Percentiles rank a stretch among this genome's conserved stretches.
These are phyloP conservation scores for Diabrotica undecimpunctata DNA, from an alignment of 1,140 invertebrate genomes.

Conservation along the genomic window DNA sequence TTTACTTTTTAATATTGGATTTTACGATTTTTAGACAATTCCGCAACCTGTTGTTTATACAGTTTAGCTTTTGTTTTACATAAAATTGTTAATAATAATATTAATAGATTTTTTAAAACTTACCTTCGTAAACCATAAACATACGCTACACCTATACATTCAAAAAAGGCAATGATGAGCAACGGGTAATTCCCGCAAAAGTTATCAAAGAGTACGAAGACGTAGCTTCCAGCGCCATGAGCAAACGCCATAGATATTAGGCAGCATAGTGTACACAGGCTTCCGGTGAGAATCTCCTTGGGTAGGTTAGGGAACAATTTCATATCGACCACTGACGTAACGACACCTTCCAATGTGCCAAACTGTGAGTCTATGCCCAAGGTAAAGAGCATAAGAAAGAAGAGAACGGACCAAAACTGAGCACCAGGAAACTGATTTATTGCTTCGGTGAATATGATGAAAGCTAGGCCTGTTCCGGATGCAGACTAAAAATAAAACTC, in stretches of 20 bases:
- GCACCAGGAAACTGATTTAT: conserved; percentile 94
- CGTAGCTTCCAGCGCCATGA: conserved; percentile 91
- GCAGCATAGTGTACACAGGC: conserved; percentile 79
- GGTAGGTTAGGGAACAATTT: conserved; percentile 88
- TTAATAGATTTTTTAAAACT: conserved; percentile 26
- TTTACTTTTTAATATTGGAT: too few relatives aligned
- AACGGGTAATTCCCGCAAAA: conserved; percentile 96
- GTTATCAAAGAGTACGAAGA: conserved; percentile 93
- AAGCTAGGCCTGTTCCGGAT: conserved; percentile 88
- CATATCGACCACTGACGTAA: conserved; percentile 93
- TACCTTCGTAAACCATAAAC: conserved; percentile 91
- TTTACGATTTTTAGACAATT: too few relatives aligned
- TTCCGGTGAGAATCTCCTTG: conserved; percentile 89
- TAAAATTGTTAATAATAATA: too few relatives aligned
- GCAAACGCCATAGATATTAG: conserved; percentile 89
- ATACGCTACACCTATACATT: conserved; percentile 91
- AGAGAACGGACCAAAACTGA: conserved; percentile 90
- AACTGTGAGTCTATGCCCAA: conserved; percentile 95
- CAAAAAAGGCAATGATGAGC: conserved; percentile 91
- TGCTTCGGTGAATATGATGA: conserved; percentile 95
- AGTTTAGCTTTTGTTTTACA: too few relatives aligned
- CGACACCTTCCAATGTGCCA: conserved; percentile 90
- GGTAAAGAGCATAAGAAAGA: conserved; percentile 94
- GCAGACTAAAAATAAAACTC: conserved; percentile 71
- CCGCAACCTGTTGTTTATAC: too few relatives aligned